Evolutionary conservation across 2,888 invertebrate species (phyloP).

Genomic region (Agonopterix subpropinquella): DNA sequence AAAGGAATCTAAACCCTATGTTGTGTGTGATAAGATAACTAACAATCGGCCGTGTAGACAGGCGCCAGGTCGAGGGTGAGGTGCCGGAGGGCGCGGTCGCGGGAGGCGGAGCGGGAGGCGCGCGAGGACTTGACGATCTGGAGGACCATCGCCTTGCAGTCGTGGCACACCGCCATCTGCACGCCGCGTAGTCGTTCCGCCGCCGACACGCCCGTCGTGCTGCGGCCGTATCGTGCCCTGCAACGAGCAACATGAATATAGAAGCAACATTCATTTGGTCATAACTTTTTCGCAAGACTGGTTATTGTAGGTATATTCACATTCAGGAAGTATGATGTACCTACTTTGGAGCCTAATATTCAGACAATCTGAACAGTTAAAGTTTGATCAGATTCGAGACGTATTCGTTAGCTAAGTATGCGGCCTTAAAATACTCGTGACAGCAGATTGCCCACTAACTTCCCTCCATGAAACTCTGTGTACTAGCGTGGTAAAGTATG

Average conservation of each 20-base stretch:
- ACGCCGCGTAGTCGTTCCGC: slow-evolving; percentile 82
- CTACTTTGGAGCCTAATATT: too few species aligned
- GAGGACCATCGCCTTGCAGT: slow-evolving; percentile 95
- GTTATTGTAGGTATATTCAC: too few species aligned
- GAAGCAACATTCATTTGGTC: too few species aligned
- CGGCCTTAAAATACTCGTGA: too few species aligned
- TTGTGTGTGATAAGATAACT: slow-evolving; percentile 13
- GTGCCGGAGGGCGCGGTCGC: slow-evolving; percentile 87
- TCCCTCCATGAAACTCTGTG: too few species aligned
- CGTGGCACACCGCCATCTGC: slow-evolving; percentile 93
- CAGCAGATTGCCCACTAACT: too few species aligned
- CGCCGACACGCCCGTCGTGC: slow-evolving; percentile 71
- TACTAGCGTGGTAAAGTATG: too few species aligned
- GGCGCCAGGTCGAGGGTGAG: slow-evolving; percentile 90
- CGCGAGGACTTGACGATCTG: slow-evolving; percentile 94
- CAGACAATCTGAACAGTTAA: too few species aligned
- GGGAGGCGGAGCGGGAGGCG: slow-evolving; percentile 86
- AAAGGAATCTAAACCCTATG: background rate
- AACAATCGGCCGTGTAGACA: slow-evolving; percentile 79
- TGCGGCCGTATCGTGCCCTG: slow-evolving; percentile 79
- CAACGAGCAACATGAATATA: background rate
- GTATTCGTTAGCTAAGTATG: too few species aligned
- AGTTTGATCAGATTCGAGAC: too few species aligned
- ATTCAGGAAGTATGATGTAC: too few species aligned
- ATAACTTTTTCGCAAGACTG: too few species aligned